A percentile compares a stretch with the other conserved stretches of the same genome.
These are phyloP conservation scores for Nycteola revayana DNA, from an alignment of 2,888 invertebrate species.

Conservation along the genomic window DNA sequence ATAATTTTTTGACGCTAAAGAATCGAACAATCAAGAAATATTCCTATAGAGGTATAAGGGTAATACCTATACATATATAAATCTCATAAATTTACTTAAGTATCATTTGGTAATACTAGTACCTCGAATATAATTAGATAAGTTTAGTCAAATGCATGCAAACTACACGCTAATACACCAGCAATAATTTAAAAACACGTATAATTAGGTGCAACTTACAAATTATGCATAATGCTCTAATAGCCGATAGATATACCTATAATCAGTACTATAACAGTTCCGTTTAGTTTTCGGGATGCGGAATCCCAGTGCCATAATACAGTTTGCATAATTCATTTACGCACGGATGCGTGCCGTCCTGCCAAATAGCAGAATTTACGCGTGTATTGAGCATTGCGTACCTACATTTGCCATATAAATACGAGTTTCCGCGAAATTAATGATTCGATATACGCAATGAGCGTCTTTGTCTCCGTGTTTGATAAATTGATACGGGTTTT, in stretches of 20 bases:
- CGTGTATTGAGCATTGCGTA: conserved; percentile 7
- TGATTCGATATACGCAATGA: conserved; percentile 15
- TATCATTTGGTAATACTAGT: too few species aligned
- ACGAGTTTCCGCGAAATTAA: conserved; percentile 22
- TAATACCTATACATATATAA: too few species aligned
- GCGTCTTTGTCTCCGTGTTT: conserved; percentile 19
- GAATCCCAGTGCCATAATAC: conserved; percentile 21
- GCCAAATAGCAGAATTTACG: conserved; percentile 30
- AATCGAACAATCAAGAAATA: too few species aligned
- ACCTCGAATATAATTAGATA: too few species aligned
- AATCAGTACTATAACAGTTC: conserved; percentile 4
- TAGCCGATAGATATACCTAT: conserved; percentile 6
- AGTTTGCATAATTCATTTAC: conserved; percentile 29
- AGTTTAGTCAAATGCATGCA: too few species aligned
- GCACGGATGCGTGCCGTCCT: conserved; percentile 26
- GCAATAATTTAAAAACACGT: background rate
- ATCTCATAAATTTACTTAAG: too few species aligned
- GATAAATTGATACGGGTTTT: conserved; percentile 21
- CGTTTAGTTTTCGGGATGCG: conserved; percentile 23
- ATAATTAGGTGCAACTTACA: conserved; percentile 10
- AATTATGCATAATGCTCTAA: conserved; percentile 9
- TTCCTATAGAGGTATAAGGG: too few species aligned
- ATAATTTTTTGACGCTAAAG: too few species aligned
- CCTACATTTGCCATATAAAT: conserved; percentile 31
- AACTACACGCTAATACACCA: too few species aligned